Percentiles rank a stretch among this genome's conserved stretches.
Evolutionary conservation across 2,797 vertebrate species (phyloP).

Genomic region (Aselliscus stoliczkanus): DNA sequence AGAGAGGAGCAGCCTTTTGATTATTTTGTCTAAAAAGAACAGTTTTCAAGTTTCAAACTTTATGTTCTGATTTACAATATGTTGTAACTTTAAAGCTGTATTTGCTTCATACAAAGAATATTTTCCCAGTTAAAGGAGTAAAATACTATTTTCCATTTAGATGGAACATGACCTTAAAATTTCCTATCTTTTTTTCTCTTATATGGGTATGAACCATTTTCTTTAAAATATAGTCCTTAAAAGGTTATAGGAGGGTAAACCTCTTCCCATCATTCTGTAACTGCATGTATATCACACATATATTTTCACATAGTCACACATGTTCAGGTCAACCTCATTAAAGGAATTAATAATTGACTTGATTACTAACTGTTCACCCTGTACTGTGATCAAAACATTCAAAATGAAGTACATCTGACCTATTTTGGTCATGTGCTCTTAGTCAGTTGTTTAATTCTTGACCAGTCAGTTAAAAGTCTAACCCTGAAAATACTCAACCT

Average conservation of each 20-base stretch:
- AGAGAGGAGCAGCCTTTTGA: not conserved
- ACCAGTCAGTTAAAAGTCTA: not conserved
- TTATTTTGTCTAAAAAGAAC: slow-evolving; percentile 35
- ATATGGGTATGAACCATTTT: not conserved
- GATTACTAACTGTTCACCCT: not conserved
- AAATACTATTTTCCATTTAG: not conserved
- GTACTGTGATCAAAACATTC: not conserved
- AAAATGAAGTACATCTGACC: not conserved
- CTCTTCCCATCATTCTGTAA: not conserved
- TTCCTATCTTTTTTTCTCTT: not conserved
- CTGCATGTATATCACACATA: not conserved
- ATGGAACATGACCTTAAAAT: not conserved
- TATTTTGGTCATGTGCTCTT: not conserved
- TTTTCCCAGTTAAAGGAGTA: not conserved
- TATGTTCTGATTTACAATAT: not conserved
- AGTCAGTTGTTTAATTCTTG: not conserved
- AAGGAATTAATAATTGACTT: not conserved
- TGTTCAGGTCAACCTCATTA: not conserved
- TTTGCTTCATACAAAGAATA: not conserved
- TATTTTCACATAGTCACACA: not conserved
- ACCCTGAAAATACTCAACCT: not conserved
- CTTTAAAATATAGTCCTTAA: not conserved
- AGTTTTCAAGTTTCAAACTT: slow-evolving; percentile 15
- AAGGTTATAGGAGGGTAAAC: not conserved
- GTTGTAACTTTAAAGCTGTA: not conserved